Percentiles rank a stretch among this genome's conserved stretches.
These are phyloP conservation scores for Temnothorax longispinosus DNA, from an alignment of 1,140 invertebrate genomes.

Conservation along the genomic window DNA sequence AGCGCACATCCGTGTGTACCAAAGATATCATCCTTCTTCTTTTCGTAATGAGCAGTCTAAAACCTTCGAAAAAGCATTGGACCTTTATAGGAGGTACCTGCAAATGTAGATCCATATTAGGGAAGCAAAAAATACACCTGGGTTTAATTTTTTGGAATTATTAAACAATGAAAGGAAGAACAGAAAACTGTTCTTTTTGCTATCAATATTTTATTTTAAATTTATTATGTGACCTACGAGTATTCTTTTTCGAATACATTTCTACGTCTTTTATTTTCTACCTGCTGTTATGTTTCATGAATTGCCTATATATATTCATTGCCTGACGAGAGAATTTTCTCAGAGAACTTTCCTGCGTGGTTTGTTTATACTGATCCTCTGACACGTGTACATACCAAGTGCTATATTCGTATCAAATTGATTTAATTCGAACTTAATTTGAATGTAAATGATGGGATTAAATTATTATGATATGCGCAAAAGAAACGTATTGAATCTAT, in stretches of 20 bases:
- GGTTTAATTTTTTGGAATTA: not conserved
- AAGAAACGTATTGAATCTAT: no score
- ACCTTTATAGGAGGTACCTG: not conserved
- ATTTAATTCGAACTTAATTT: no score
- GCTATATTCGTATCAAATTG: no score
- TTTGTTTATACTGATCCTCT: no score
- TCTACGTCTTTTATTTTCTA: not conserved
- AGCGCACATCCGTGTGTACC: slow-evolving; percentile 72
- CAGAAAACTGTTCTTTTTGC: not conserved
- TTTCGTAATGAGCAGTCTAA: slow-evolving; percentile 53
- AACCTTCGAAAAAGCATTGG: slow-evolving; percentile 13
- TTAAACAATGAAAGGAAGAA: not conserved
- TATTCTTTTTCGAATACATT: not conserved
- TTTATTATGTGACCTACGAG: not conserved
- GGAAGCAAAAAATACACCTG: not conserved
- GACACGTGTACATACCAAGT: no score
- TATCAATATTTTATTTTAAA: not conserved
- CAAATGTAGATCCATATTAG: not conserved
- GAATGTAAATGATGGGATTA: no score
- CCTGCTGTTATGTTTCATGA: not conserved
- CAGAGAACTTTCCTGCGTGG: not conserved
- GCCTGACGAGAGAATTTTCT: not conserved
- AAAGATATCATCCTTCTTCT: slow-evolving; percentile 75
- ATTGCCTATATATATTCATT: not conserved
- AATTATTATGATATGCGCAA: no score